Evolutionary conservation across 2,797 vertebrate species (phyloP).

Genomic region (Labroides dimidiatus): DNA sequence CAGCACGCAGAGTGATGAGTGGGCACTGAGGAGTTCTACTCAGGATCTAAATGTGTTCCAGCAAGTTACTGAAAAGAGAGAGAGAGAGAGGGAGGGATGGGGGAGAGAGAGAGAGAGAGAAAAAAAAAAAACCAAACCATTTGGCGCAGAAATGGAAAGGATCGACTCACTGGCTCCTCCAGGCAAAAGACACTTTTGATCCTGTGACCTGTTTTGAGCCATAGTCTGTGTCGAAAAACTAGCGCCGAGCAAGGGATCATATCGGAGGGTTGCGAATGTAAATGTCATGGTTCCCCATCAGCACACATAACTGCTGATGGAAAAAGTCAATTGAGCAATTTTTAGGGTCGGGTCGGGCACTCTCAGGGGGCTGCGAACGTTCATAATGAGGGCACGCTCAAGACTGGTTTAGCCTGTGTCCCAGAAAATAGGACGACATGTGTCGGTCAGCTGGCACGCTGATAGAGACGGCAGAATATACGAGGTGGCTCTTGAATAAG

Average conservation of each 20-base stretch:
- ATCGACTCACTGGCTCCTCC: constrained; percentile 63
- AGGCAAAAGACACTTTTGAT: constrained; percentile 72
- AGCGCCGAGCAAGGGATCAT: constrained; percentile 48
- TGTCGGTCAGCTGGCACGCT: constrained; percentile 9
- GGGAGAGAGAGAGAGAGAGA: constrained; percentile 3
- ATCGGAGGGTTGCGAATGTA: constrained; percentile 56
- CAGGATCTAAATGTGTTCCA: constrained; percentile 82
- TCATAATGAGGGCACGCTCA: constrained; percentile 49
- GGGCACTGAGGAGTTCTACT: constrained; percentile 81
- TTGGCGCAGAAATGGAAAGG: constrained; percentile 67
- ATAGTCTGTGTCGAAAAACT: constrained; percentile 57
- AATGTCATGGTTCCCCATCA: constrained; percentile 78
- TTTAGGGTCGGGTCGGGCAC: constrained; percentile 59
- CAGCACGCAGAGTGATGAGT: constrained; percentile 83
- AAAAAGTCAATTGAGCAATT: constrained; percentile 75
- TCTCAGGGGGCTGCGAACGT: constrained; percentile 40
- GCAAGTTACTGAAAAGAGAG: constrained; percentile 65
- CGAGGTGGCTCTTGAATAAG: constrained; percentile 17
- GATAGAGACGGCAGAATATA: not conserved
- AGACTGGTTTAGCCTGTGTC: constrained; percentile 48
- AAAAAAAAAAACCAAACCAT: constrained; percentile 61
- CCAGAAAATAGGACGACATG: constrained; percentile 36
- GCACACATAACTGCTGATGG: constrained; percentile 63
- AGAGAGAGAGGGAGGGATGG: not conserved
- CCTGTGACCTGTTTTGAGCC: constrained; percentile 70